These are phyloP conservation scores for Colistium nudipinnis DNA, from an alignment of 2,113 vertebrate genomes.

Conservation along the genomic window DNA sequence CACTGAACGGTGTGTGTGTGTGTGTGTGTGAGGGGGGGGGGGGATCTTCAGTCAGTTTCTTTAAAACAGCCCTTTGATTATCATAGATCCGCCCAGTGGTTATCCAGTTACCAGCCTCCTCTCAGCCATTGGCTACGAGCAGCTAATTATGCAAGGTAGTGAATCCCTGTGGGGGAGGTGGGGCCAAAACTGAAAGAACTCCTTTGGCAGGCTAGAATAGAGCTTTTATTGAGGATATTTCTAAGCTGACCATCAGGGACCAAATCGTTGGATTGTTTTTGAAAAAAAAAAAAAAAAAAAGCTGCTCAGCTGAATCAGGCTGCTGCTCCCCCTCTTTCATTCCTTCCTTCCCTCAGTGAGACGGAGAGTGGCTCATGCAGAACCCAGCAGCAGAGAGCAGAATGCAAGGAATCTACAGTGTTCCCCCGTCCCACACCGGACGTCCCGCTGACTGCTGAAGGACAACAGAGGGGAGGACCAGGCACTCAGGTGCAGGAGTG, in stretches of 20 bases:
- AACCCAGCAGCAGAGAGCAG: conserved; percentile 77
- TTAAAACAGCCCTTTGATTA: conserved; percentile 85
- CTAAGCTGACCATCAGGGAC: conserved; percentile 86
- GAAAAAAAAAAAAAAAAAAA: conserved; percentile 74
- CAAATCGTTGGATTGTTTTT: conserved; percentile 84
- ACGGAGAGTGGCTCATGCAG: conserved; percentile 69
- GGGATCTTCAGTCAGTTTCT: conserved; percentile 79
- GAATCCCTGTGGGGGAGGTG: conserved; percentile 83
- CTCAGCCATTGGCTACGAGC: conserved; percentile 75
- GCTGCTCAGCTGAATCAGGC: conserved; percentile 75
- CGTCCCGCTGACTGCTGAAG: conserved; percentile 66
- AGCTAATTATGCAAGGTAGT: conserved; percentile 86
- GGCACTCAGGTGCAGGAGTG: conserved; percentile 61
- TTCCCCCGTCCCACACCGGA: conserved; percentile 72
- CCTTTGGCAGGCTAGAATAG: conserved; percentile 88
- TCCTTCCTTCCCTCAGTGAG: conserved; percentile 73
- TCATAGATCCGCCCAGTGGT: conserved; percentile 83
- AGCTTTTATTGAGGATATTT: conserved; percentile 89
- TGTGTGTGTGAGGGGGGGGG: too few relatives aligned
- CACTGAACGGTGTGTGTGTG: too few relatives aligned
- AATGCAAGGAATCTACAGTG: conserved; percentile 82
- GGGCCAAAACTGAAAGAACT: conserved; percentile 85
- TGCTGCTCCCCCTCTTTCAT: conserved; percentile 73
- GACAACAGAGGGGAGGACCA: conserved; percentile 58
- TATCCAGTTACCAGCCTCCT: conserved; percentile 83